Base-by-base conservation (phyloP, 2,797 vertebrate genomes). In the Clamator glandarius region DNA sequence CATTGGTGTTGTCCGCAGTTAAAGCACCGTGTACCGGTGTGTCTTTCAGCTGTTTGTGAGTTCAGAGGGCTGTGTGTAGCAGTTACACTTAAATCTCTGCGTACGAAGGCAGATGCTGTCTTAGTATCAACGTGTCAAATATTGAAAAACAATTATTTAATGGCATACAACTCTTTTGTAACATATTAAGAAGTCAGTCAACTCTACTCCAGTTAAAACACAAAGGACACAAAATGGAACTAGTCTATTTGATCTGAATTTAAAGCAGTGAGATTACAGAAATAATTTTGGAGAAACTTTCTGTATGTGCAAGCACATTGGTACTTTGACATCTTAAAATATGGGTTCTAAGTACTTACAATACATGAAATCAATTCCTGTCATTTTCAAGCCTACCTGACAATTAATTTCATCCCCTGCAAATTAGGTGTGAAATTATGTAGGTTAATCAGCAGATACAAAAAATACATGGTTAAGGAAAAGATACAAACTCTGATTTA, bases 1-100 rank as follows among this genome's bases (percentile, higher is more conserved):
- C 5, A 5, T 44, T 28, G 15, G 11, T 6, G 1, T 59, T 33
- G 54, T 29, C 41, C 62, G 44, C 14, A 8, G 33, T 10, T 41
- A 12, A 31, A 52, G 44, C 63, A 5, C 15, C 1, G 0, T 5
- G 23, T 24, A 9, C 35, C 11, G 4, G 3, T 4, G 23, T 6
- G 4, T 20, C 25, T 31, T 59, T 36, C 33, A 15, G 52, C 13
- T 44, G 41, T 42, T 11, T 17, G 16, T 24, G 31, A 29, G 39
- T 17, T 35, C 15, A n/a, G 26, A 36, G 50, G 8, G 18, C 24
- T 41, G 10, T 20, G n/a, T 1, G 0, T 19, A 28, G 35, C 19
- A 31, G 33, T 15, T 35, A 5, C 17, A 42, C 33, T 35, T 75
- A 24, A 55, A 39, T 24, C 42, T 48, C 50, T 55, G 29, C 46